Evolutionary conservation across 2,797 vertebrate species (phyloP).

Genomic region (Adrianichthys oophorus): DNA sequence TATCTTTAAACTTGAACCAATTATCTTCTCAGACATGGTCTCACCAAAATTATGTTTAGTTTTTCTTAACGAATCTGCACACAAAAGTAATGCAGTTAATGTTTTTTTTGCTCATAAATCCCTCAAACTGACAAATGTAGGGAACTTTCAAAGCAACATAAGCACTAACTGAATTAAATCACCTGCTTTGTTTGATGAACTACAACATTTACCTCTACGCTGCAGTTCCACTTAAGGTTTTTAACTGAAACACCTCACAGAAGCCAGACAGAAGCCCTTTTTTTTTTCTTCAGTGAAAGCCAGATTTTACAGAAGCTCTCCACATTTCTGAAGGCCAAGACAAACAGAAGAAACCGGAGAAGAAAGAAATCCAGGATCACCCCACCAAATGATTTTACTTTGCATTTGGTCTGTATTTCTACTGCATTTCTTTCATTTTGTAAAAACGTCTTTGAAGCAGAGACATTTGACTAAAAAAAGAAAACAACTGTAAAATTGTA

Average conservation of each 20-base stretch:
- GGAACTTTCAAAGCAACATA: background rate
- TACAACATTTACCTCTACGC: conserved; percentile 4
- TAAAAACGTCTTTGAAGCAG: no score
- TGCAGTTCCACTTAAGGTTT: conserved; percentile 10
- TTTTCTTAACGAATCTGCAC: background rate
- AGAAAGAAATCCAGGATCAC: conserved; percentile 16
- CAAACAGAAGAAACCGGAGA: conserved; percentile 36
- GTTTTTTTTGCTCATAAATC: no score
- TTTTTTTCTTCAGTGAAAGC: conserved; percentile 36
- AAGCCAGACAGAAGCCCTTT: conserved; percentile 29
- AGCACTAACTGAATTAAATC: background rate
- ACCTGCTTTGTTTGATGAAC: background rate
- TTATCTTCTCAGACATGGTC: conserved; percentile 4
- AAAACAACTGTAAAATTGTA: no score
- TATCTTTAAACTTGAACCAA: no score
- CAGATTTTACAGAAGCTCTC: conserved; percentile 35
- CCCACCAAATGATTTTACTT: conserved; percentile 27
- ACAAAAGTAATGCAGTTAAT: background rate
- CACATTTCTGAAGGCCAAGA: conserved; percentile 37
- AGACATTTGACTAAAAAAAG: no score
- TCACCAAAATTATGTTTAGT: conserved; percentile 1
- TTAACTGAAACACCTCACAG: conserved; percentile 21
- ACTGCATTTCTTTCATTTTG: conserved; percentile 19
- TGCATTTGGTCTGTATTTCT: conserved; percentile 29
- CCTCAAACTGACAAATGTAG: no score